These are phyloP conservation scores for Megalops atlanticus DNA, from an alignment of 2,113 vertebrate genomes.

Conservation along the genomic window DNA sequence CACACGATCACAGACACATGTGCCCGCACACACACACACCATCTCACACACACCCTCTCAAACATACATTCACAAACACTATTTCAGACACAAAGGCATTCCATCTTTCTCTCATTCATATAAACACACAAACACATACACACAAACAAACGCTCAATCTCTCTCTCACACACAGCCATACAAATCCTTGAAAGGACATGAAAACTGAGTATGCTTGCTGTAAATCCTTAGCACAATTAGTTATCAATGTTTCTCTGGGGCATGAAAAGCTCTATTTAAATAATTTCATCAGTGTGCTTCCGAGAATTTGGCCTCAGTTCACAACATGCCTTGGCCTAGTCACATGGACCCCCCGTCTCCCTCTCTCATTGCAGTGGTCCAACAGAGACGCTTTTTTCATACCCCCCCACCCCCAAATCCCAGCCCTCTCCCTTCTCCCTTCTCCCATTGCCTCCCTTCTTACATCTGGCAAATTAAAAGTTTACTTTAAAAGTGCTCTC, in stretches of 20 bases:
- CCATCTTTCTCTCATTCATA: background rate
- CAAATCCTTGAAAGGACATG: background rate
- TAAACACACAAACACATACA: background rate
- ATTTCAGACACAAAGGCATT: too few relatives aligned
- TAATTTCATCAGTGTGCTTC: too few relatives aligned
- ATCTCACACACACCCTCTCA: background rate
- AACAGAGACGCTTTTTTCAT: too few relatives aligned
- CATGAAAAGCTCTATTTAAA: too few relatives aligned
- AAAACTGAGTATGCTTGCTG: too few relatives aligned
- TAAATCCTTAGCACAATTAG: too few relatives aligned
- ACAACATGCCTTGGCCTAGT: too few relatives aligned
- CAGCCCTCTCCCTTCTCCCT: too few relatives aligned
- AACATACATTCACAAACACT: background rate
- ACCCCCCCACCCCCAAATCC: constrained; percentile 42
- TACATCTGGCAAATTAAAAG: constrained; percentile 69
- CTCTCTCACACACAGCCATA: background rate
- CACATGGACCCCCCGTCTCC: constrained; percentile 46
- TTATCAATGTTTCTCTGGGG: too few relatives aligned
- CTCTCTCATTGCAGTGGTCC: too few relatives aligned
- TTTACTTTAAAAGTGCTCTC: constrained; percentile 67
- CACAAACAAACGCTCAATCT: background rate
- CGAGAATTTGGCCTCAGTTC: too few relatives aligned
- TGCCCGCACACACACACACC: background rate
- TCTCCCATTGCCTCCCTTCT: constrained; percentile 49
- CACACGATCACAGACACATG: background rate